Base-by-base conservation (phyloP, 2,797 vertebrate species). In the Coranthus polyacanthus region DNA sequence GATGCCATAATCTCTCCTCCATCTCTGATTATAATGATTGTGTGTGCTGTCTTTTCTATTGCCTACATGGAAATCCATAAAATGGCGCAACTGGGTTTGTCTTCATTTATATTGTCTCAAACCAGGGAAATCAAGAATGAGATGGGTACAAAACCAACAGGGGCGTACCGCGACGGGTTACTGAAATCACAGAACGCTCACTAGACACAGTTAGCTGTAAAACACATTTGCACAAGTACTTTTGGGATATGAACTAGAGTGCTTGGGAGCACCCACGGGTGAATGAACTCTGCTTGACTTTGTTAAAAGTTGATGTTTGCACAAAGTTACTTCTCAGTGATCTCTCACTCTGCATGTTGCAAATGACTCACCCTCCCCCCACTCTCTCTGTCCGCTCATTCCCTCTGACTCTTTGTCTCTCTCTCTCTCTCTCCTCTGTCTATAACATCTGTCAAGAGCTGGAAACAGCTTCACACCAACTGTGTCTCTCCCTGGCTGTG, bases 361-460 rank as follows among this genome's bases (percentile, higher is more conserved):
- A 81, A 86, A 87, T 79, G 72, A 87, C 78, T 84, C 83, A 79
- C 71, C 72, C 52, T 52, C 72, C 72, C 38, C 62, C 62, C 50
- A 73, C 45, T 42, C 46, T 54, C 17, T 37, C 5, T 15, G 16
- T 54, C 26, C 53, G 68, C 68, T 79, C 38, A 65, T 47, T 81
- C 68, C 66, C 54, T 66, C 51, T n/a, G 3, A 45, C 46, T 66
- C 67, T 59, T 26, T 61, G 22, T 67, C 21, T 62, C 26, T 13
- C 43, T 39, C 41, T 12, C 53, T n/a, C 42, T n/a, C 20, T 39
- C 4, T 57, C 44, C 64, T 52, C 78, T 52, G 75, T 41, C 64
- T 44, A 51, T 53, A 91, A 90, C 89, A 92, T 91, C 89, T 92
- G 89, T 83, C 83, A 69, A 54, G 68, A 69, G 85, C 83, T 89